Evolutionary conservation across 2,888 invertebrate species (phyloP), one percentile per base, ranked within the genome.

Genomic region (Cylindroiulus punctatus): DNA sequence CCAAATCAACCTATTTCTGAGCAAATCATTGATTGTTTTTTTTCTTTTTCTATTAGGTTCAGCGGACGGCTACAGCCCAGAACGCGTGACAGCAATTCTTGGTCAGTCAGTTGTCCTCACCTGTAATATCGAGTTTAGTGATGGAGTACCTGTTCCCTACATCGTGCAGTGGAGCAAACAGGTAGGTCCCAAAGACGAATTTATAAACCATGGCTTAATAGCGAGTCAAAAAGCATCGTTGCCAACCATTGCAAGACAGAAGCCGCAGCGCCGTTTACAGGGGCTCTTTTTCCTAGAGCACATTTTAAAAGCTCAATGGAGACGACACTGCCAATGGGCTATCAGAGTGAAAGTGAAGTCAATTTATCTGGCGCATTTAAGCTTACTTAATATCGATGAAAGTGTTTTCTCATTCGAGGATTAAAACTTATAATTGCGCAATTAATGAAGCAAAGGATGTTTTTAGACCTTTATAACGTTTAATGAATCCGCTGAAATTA

Each of bases 151-250:
- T 91, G 96, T 97, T 93, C 97, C 97, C 93, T 97, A 97, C 93
- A 97, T 98, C 93, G 95, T 98, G 92, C 97, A 97, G 94, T 98
- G 98, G 98, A 96, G 97, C 95, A 98, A 98, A 95, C 97, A 97
- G 96, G 97, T 97, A 96, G 95, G 96, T 57, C 19, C 2, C 52
- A 19, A 47, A 17, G 5, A 52, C 76, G 76, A 65, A 42, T 42
- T 10, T 22, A 19, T 10, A 14, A 26, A 84, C 26, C 3, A 76
- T 7, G 7, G 3, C 22, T 7, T 10, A 76, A 22, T 22, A 7
- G 26, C 57, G n/a, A 57, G 57, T 57, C 10, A 57, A 17, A 57
- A n/a, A 22, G 57, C 57, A 17, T n/a, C 4, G 40, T 40, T 4
- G 4, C 40, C 8, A 40, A 40, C 4, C 4, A 40, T 7, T 7